Conservation (phyloP, 2,113 vertebrate species). For the Crotalus viridis region DNA sequence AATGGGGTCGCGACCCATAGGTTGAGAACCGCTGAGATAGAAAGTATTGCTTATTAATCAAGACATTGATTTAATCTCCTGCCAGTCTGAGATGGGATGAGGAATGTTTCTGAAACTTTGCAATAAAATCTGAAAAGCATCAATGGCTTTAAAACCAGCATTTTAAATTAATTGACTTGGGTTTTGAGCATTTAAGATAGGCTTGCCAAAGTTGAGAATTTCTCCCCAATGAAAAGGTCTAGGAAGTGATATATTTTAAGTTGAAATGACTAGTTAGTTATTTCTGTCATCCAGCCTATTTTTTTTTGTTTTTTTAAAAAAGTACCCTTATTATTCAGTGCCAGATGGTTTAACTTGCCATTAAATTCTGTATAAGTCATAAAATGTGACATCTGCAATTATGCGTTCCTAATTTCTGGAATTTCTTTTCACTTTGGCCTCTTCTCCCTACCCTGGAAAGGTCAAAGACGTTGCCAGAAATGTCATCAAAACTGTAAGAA, state of each 20-base stretch:
- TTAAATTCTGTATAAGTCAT: background rate
- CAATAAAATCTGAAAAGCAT: background rate
- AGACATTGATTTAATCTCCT: background rate
- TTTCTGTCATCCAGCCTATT: background rate
- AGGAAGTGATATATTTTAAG: background rate
- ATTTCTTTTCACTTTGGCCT: background rate
- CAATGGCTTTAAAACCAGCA: background rate
- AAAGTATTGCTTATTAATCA: background rate
- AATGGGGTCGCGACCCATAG: too few relatives aligned
- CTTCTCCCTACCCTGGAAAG: constrained; percentile 65
- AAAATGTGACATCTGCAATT: accelerated
- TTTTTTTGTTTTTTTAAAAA: background rate
- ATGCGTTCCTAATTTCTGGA: constrained; percentile 26
- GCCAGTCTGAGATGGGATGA: background rate
- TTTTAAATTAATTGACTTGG: background rate
- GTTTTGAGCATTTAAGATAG: background rate
- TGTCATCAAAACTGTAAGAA: constrained; percentile 84
- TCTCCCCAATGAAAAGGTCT: background rate
- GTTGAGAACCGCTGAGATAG: background rate
- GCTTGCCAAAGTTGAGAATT: background rate
- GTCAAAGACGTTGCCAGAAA: constrained; percentile 79
- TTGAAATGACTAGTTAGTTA: background rate
- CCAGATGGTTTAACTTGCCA: background rate
- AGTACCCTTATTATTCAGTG: background rate
- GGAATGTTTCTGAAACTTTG: background rate